Base-by-base conservation (phyloP, 2,113 vertebrate species). In the Pyrgilauda ruficollis region DNA sequence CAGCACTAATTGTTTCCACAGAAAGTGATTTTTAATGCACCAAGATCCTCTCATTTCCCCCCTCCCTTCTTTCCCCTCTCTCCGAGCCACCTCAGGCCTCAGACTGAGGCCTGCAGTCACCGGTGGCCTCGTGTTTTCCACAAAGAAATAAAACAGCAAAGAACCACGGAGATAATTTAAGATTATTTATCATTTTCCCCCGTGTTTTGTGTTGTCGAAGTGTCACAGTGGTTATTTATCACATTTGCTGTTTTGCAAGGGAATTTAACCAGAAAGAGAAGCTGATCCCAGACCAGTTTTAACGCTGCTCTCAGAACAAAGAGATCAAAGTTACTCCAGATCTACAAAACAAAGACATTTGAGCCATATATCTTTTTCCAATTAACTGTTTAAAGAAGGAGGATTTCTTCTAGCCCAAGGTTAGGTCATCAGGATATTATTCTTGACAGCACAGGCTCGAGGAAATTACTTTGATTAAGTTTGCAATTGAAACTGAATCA, bases 1-100 rank as follows among this genome's bases (percentile, higher is more conserved):
- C 96, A 55, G 96, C 97, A 93, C 97, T 98, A 98, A 98, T 98
- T 98, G 97, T 98, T 97, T 96, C 97, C 97, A 97, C 97, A 96
- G 97, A 96, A 97, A 98, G 94, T 98, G 97, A 94, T 97, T 89
- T 96, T 97, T 98, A 98, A 97, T 97, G 97, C 96, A 93, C 95
- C 83, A 72, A 96, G 96, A 73, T 94, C 94, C 95, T 96, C 93
- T 96, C 94, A 55, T 84, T 88, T 78, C 91, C 92, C 86, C 78
- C 76, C 90, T 47, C 91, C 92, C 77, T 95, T 49, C 58, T 88
- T 77, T 56, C 41, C 84, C 68, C 44, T 28, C 53, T 27, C 55
- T 13, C 39, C 4, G 18, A 77, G 84, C 39, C 85, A 78, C 67
- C 78, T 85, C 56, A 26, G 63, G 50, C 70, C 70, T 63, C 67